Percentiles rank a stretch among this genome's conserved stretches.
Conservation (phyloP, 2,113 vertebrate species). For the Cyprinus carpio region DNA sequence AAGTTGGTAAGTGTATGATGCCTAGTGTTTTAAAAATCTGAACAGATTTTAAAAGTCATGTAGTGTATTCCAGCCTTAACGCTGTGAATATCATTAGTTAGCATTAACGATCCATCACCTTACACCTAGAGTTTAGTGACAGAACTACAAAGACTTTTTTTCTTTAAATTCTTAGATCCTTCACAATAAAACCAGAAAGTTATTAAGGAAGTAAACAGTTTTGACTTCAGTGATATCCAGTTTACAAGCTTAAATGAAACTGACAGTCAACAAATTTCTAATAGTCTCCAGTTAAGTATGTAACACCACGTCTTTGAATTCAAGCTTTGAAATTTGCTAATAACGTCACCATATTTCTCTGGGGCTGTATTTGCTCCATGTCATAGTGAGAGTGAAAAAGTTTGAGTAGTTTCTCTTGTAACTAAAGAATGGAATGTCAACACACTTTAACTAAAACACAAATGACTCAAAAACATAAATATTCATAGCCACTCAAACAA, state of each 20-base stretch:
- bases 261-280: background rate
- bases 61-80: too few relatives aligned
- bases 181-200: background rate
- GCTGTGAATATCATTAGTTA: too few relatives aligned
- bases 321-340: background rate
- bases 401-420: background rate
- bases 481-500: slow-evolving; percentile 34
- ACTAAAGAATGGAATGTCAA: background rate
- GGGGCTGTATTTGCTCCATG: background rate
- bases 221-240: background rate
- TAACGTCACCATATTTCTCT: background rate
- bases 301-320: background rate
- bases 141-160: background rate
- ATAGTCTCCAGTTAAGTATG: background rate
- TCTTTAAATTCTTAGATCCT: background rate
- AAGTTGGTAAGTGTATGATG: too few relatives aligned
- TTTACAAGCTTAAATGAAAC: background rate
- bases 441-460: background rate
- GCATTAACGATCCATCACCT: too few relatives aligned
- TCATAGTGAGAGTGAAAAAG: background rate
- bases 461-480: slow-evolving; percentile 31
- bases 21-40: too few relatives aligned
- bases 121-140: too few relatives aligned
- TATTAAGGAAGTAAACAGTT: background rate
- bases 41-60: too few relatives aligned